Evolutionary conservation across 2,888 invertebrate genomes (phyloP).

Genomic region (Drosophila dives): DNA sequence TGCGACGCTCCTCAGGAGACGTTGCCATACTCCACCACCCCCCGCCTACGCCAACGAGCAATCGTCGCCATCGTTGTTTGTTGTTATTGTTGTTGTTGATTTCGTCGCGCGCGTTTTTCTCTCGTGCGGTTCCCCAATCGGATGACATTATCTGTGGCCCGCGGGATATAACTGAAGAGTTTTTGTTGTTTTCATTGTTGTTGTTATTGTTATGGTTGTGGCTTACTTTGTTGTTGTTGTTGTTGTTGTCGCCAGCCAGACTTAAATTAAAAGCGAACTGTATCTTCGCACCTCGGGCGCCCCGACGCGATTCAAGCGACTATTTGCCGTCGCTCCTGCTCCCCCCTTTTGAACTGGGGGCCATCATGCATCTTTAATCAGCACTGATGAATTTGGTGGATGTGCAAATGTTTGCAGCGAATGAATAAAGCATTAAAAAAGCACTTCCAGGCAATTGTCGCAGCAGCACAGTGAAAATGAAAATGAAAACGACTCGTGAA

Average conservation of each 20-base stretch:
- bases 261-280: conserved; percentile 74
- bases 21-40: conserved; percentile 10
- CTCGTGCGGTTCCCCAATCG: conserved; percentile 65
- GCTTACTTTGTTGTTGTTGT: conserved; percentile 21
- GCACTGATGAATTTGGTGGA: conserved; percentile 71
- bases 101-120: conserved; percentile 37
- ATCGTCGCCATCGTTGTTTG: conserved; percentile 4
- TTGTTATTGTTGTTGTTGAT: conserved; percentile 21
- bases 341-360: conserved; percentile 14
- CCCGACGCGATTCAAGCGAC: conserved; percentile 18
- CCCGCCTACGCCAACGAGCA: neutral
- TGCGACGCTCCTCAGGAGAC: conserved; percentile 34
- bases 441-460: conserved; percentile 73
- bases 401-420: conserved; percentile 75
- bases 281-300: conserved; percentile 59
- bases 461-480: conserved; percentile 63
- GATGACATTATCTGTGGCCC: conserved; percentile 72
- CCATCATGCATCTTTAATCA: conserved; percentile 72
- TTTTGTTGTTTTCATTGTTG: conserved; percentile 5
- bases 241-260: conserved; percentile 41
- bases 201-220: conserved; percentile 22
- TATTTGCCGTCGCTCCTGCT: neutral
- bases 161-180: conserved; percentile 50
- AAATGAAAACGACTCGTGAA: conserved; percentile 64
- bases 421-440: conserved; percentile 77